phyloP scores from a whole-genome alignment of 1,140 invertebrate genomes.

The Drosophila pseudoobscura region DNA sequence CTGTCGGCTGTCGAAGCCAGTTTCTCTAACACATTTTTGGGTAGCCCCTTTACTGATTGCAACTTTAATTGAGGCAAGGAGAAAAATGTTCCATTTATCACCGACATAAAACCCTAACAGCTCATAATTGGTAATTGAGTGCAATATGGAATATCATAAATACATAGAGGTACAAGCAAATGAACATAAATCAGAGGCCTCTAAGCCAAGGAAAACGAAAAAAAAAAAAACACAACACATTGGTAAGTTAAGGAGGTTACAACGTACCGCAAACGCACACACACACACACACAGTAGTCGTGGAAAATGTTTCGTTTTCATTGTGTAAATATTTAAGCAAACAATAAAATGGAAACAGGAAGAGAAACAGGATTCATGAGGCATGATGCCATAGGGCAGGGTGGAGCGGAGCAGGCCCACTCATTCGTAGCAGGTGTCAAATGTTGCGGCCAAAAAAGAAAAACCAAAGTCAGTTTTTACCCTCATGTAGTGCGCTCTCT shows the following conservation, averaged over 20 bases:
- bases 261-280: constrained; percentile 35
- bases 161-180: constrained; percentile 27
- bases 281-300: constrained; percentile 10
- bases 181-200: constrained; percentile 67
- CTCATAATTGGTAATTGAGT: constrained; percentile 78
- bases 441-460: constrained; percentile 71
- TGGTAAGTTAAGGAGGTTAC: constrained; percentile 25
- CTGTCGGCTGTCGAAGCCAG: constrained; percentile 35
- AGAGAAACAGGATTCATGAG: neutral
- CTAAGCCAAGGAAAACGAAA: constrained; percentile 47
- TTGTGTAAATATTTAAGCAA: constrained; percentile 80
- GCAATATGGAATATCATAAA: constrained; percentile 66
- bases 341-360: constrained; percentile 68
- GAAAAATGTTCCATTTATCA: constrained; percentile 27
- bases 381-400: neutral
- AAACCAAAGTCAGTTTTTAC: constrained; percentile 48
- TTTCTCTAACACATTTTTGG: constrained; percentile 33
- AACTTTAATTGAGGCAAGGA: constrained; percentile 26
- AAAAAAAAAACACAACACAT: constrained; percentile 23
- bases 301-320: constrained; percentile 70
- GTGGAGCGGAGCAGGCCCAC: constrained; percentile 1
- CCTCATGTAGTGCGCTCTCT: constrained; percentile 4
- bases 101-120: constrained; percentile 62
- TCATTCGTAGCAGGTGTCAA: constrained; percentile 75
- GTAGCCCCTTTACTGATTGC: constrained; percentile 7